Evolutionary conservation across 2,888 invertebrate species (phyloP).

Genomic region (Tubiluchus corallicola): DNA sequence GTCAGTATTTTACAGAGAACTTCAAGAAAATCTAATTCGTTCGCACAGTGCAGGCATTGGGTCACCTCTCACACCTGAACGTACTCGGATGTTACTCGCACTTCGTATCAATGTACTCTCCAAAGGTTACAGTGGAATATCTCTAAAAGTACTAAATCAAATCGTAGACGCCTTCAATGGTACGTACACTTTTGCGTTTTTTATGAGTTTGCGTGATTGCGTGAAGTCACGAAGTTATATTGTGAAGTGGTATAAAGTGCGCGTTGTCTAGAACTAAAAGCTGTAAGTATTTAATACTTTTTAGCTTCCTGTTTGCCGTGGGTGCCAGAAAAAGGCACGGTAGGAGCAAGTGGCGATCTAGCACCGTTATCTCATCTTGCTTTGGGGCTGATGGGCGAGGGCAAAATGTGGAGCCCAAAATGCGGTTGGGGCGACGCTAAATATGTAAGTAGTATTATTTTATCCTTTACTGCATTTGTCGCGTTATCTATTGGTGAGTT

Average conservation of each 20-base stretch:
- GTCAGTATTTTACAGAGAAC: slow-evolving; percentile 34
- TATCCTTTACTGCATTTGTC: slow-evolving; percentile 7
- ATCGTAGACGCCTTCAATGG: slow-evolving; percentile 45
- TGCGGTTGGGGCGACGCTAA: slow-evolving; percentile 42
- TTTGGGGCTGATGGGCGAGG: slow-evolving; percentile 44
- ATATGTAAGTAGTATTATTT: too few relatives aligned
- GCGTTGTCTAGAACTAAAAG: background rate
- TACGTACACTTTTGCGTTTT: slow-evolving; percentile 21
- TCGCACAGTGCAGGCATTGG: slow-evolving; percentile 46
- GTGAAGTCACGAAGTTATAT: slow-evolving; percentile 2
- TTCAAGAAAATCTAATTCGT: slow-evolving; percentile 43
- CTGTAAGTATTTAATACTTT: slow-evolving; percentile 12
- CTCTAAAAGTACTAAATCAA: slow-evolving; percentile 36
- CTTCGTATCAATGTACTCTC: slow-evolving; percentile 44
- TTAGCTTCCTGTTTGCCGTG: slow-evolving; percentile 42
- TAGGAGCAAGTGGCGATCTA: slow-evolving; percentile 46
- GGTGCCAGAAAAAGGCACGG: slow-evolving; percentile 47
- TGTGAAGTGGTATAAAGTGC: background rate
- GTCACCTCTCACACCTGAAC: slow-evolving; percentile 37
- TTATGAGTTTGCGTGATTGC: background rate
- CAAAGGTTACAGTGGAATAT: slow-evolving; percentile 47
- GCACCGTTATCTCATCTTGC: slow-evolving; percentile 45
- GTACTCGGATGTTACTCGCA: slow-evolving; percentile 42
- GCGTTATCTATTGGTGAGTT: background rate
- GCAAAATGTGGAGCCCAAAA: slow-evolving; percentile 44